Conservation (phyloP, 2,113 vertebrate genomes). For the Helogale parvula region DNA sequence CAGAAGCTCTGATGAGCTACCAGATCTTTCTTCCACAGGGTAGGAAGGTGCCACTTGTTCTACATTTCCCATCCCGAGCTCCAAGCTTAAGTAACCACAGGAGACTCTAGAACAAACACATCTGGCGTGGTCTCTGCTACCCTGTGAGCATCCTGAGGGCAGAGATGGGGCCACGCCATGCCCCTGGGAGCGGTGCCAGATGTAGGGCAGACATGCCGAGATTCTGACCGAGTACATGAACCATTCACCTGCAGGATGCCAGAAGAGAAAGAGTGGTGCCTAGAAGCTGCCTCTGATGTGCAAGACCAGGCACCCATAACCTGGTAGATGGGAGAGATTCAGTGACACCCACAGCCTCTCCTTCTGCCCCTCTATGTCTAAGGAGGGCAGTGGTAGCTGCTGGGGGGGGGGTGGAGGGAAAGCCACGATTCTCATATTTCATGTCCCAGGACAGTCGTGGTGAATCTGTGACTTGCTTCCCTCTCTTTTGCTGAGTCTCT, state of each 20-base stretch:
- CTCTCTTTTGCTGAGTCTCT: neutral
- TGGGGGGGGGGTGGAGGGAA: neutral
- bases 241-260: accelerated
- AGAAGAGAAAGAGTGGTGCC: neutral
- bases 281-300: neutral
- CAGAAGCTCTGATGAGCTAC: neutral
- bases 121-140: neutral
- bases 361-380: neutral
- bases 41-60: neutral
- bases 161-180: neutral
- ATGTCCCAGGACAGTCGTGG: neutral
- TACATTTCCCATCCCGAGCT: too few species aligned
- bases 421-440: neutral
- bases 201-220: neutral
- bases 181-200: accelerated
- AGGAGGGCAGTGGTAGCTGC: neutral
- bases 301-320: neutral
- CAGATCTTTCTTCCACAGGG: neutral
- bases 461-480: neutral
- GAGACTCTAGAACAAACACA: neutral
- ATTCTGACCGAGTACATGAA: neutral
- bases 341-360: accelerated
- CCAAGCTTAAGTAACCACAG: neutral
- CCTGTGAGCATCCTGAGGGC: neutral
- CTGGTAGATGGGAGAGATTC: neutral